These are phyloP conservation scores for Bimastos eiseni DNA, from an alignment of 2,888 invertebrate species.

Conservation along the genomic window DNA sequence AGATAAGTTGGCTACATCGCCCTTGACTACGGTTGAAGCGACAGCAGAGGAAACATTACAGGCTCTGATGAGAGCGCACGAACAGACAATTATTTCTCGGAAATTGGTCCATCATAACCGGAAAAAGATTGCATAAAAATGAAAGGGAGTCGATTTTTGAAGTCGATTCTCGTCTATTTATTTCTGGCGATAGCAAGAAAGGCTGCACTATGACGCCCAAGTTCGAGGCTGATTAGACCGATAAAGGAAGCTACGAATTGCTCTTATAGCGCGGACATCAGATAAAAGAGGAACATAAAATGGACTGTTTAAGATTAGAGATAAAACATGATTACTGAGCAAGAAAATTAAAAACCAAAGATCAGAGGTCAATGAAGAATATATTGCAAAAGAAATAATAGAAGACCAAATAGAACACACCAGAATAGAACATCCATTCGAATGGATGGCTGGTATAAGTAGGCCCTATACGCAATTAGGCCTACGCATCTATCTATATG, in stretches of 20 bases:
- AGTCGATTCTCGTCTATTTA: not conserved
- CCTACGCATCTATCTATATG: too few relatives aligned
- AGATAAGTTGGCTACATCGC: not conserved
- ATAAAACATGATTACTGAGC: not conserved
- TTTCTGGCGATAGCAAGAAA: not conserved
- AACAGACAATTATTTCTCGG: not conserved
- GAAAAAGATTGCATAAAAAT: not conserved
- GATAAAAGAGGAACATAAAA: not conserved
- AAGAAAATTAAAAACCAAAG: not conserved
- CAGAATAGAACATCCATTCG: not conserved
- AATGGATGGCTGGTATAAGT: too few relatives aligned
- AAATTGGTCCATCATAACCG: conserved; percentile 4
- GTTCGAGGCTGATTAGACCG: not conserved
- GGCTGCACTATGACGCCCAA: not conserved
- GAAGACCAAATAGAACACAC: too few relatives aligned
- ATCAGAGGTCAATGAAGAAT: not conserved
- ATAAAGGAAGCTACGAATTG: not conserved
- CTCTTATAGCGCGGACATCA: not conserved
- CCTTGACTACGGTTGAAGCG: not conserved
- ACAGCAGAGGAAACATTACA: not conserved
- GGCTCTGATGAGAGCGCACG: not conserved
- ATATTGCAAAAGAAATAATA: not conserved
- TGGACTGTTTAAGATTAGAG: not conserved
- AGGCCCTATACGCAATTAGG: too few relatives aligned
- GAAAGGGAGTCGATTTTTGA: not conserved